Base-by-base conservation (phyloP, 35 echinoderm and acorn worm species). In the Hemicentrotus pulcherrimus region DNA sequence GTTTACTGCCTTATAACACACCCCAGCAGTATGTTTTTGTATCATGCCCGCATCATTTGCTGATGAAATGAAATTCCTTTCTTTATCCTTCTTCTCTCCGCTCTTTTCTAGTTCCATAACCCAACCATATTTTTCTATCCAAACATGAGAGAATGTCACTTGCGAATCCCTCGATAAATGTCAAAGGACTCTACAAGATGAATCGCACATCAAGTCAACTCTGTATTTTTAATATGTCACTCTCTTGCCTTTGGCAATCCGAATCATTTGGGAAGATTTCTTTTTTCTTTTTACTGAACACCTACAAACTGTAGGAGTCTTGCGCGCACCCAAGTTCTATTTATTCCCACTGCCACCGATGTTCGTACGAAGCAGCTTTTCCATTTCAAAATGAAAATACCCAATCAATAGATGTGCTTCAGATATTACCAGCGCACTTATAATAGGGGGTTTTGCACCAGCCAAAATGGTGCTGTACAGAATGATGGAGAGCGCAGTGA, bases 141-240 rank as follows among this genome's bases (percentile, higher is more conserved):
- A 6, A 22, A 22, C 65, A 78, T 78, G 65, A n/a, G 65, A 78
- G 65, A 78, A 78, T n/a, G 65, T 78, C 65, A 78, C 65, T 78
- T 78, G 22, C 19, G n/a, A 78, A 78, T 78, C 88, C 32, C 46
- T 28, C 19, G 32, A 15, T 90, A 90, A 90, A 90, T 90, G 88
- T 90, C 88, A 90, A 8, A 90, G 88, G 46, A 90, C 88, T 90
- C 88, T 90, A 24, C 33, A 90, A 90, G 88, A 90, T 47, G 88
- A 90, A 90, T 90, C 88, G 88, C 88, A 90, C 88, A 90, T 90
- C 88, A 90, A 90, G 88, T 33, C 32, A 90, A 90, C 32, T 90
- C 88, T 90, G 88, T 31, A 90, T 90, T 90, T 90, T 90, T 90
- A 90, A 90, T 90, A 90, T 90, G 88, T 90, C 88, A 90, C 88